Evolutionary conservation across 2,113 vertebrate genomes (phyloP), one percentile per base, ranked within the genome.

Genomic region (Gopherus evgoodei): DNA sequence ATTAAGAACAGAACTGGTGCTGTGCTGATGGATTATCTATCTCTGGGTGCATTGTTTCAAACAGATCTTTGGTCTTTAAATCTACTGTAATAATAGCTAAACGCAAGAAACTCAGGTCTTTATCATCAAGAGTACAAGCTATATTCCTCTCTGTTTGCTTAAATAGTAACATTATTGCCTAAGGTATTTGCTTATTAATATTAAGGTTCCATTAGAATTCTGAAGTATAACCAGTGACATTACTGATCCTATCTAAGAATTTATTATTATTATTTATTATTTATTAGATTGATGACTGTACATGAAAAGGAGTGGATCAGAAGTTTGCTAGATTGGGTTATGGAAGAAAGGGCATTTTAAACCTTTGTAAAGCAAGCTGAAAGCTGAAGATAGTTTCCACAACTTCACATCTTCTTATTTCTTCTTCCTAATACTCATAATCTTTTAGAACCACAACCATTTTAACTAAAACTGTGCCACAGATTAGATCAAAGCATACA

Each of bases 321-420:
- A 90, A 92, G 69, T 91, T 96, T 93, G 92, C 96, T 94, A 97
- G 88, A 89, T 84, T 83, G 62, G 93, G 44, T 90, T 91, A 62
- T 85, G 25, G 91, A 93, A 96, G 76, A 96, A 97, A 97, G 42
- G 80, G 75, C 44, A 52, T 95, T 98, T 96, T 54, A 97, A 98
- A 96, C 90, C 96, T 98, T 96, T 98, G 91, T 93, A 95, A 97
- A 97, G 83, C 96, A 97, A 98, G 95, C 97, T 98, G 97, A 94
- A 97, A 93, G 85, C 81, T 88, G 59, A 96, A 98, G 98, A 98
- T 98, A 98, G 98, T 98, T 97, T 97, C 81, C 90, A 90, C 95
- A 96, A 97, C 44, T 96, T 97, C 57, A 59, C 27, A 29, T 29
- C 57, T 29, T 29, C 57, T 59, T 59, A 85, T 97, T 96, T 96